Evolutionary conservation across 2,113 vertebrate species (phyloP), one percentile per base, ranked within the genome.

Genomic region (Potamarius usumacintae): DNA sequence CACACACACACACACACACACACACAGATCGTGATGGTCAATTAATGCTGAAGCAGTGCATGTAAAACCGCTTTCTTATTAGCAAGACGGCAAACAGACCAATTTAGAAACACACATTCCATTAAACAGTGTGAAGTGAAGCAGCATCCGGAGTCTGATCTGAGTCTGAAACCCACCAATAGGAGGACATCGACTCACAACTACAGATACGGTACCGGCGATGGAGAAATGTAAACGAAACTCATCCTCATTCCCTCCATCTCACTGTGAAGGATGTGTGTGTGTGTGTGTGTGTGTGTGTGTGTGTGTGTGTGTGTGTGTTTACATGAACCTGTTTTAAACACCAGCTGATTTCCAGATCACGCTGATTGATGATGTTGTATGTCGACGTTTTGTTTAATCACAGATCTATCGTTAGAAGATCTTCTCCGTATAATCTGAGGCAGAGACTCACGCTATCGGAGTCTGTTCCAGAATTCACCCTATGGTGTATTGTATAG

Each of bases 31-130:
- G 92, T 94, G 92, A 91, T 93, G 94, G 94, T 94, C 95, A 95
- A 95, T 97, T 95, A 96, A 96, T 96, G 94, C 94, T 90, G 89
- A 91, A 92, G 93, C 92, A 91, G 91, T 90, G 86, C 81, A 82
- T 92, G 89, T 90, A 11, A 91, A 92, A 89, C 86, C 76, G 65
- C 91, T 91, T 84, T 85, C 82, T 71, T 81, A 89, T 82, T 84
- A 88, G 53, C 52, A 79, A 90, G 86, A 72, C 79, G 88, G 88
- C 86, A 85, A 85, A 84, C 63, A 88, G 87, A 90, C 89, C 87
- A 89, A 88, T 89, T 74, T 20, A 74, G 34, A 76, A 11, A 76
- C 42, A 48, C 18, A 25, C 20, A 12, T 12, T 12, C 22, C 42
- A 48, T 7, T 74, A 42, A 20, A 42, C 69, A 20, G 18, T 74